phyloP scores from a whole-genome alignment of 2,888 invertebrate genomes.

The Anorthoa munda region DNA sequence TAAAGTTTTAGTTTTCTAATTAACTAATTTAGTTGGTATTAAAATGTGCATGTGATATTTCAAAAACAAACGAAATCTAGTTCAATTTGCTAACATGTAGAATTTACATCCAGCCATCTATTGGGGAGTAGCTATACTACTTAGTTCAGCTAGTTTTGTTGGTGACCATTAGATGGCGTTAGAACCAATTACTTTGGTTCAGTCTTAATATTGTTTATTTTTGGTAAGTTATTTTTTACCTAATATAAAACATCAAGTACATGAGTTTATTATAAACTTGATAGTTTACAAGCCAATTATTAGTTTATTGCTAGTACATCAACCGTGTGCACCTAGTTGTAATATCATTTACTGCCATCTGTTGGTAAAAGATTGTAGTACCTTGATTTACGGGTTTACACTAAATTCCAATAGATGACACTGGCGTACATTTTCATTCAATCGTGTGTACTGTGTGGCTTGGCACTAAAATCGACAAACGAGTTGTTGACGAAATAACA shows the following conservation, averaged over 20 bases:
- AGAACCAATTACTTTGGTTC: accelerated
- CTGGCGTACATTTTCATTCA: background rate
- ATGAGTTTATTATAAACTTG: too few species aligned
- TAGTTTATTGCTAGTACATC: too few species aligned
- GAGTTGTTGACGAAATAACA: too few species aligned
- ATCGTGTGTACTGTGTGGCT: background rate
- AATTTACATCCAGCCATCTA: slow-evolving; percentile 9
- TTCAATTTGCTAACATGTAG: background rate
- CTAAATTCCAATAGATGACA: slow-evolving; percentile 33
- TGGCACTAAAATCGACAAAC: too few species aligned
- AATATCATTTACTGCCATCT: slow-evolving; percentile 31
- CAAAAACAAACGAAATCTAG: background rate
- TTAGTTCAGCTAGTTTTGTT: background rate
- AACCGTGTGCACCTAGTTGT: background rate
- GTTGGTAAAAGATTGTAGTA: background rate
- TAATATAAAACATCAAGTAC: background rate
- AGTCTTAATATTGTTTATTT: background rate
- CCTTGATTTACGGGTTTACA: background rate
- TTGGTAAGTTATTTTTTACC: background rate
- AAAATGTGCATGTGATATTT: background rate
- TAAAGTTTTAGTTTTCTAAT: background rate
- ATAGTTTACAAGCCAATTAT: accelerated
- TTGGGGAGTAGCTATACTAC: slow-evolving; percentile 25
- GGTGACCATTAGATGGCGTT: slow-evolving; percentile 14
- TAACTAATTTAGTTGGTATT: too few species aligned